Conservation (phyloP, 2,888 invertebrate species). For the Resseliella maxima region DNA sequence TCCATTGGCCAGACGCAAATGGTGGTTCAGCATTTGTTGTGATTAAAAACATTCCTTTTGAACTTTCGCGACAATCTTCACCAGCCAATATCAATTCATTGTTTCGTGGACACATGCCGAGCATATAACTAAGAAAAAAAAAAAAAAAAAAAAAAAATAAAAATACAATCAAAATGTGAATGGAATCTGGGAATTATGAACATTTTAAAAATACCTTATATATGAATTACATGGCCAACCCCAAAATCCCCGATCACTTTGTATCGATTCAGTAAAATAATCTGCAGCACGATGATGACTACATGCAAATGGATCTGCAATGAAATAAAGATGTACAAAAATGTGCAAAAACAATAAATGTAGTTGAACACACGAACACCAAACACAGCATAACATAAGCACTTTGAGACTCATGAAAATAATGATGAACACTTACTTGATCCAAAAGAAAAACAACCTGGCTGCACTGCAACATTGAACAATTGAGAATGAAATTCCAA, state of each 20-base stretch:
- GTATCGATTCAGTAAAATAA: slow-evolving; percentile 76
- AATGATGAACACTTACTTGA: slow-evolving; percentile 63
- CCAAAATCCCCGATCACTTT: slow-evolving; percentile 73
- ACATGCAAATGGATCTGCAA: slow-evolving; percentile 72
- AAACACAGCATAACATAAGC: neutral
- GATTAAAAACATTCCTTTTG: slow-evolving; percentile 70
- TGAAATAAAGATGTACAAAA: slow-evolving; percentile 54
- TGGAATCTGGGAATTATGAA: no score
- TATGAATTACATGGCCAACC: slow-evolving; percentile 75
- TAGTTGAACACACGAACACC: neutral
- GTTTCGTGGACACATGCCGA: slow-evolving; percentile 72
- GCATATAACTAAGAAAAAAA: no score
- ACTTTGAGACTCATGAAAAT: neutral
- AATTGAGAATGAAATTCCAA: neutral
- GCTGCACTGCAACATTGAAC: neutral
- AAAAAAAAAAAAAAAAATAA: no score
- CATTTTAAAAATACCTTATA: no score
- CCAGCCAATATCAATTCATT: slow-evolving; percentile 69
- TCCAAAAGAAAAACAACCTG: slow-evolving; percentile 72
- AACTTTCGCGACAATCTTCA: slow-evolving; percentile 66
- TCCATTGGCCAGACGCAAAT: slow-evolving; percentile 72
- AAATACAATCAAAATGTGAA: no score
- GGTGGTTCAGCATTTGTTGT: slow-evolving; percentile 71
- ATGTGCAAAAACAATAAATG: neutral
- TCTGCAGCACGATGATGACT: slow-evolving; percentile 74